Evolutionary conservation across 2,113 vertebrate species (phyloP), one percentile per base, ranked within the genome.

Genomic region (Beaufortia kweichowensis): DNA sequence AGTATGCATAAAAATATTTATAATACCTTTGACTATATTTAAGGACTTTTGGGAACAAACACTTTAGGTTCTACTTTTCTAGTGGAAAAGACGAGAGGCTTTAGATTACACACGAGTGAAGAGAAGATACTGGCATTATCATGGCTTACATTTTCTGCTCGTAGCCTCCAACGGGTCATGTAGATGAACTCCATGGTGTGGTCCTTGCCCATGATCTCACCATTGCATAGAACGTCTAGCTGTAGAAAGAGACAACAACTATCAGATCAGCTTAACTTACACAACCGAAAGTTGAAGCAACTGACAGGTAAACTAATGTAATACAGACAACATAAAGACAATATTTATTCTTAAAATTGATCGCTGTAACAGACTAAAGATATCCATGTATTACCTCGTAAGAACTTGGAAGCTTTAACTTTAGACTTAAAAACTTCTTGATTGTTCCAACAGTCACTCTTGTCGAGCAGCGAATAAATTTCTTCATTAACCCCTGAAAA

Each of bases 151-250:
- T 96, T 98, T 91, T 98, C 95, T 71, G 95, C 95, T 72, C 94
- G 95, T 76, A 99, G 94, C 90, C 97, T 93, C 97, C 97, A 99
- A 81, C 97, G 92, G 7, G 97, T 98, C 96, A 98, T 99, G 85
- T 99, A 99, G 93, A 98, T 98, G 91, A 98, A 98, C 89, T 98
- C 97, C 92, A 98, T 96, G 28, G 97, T 99, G 85, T 99, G 97
- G 88, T 99, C 97, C 88, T 98, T 93, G 77, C 97, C 97, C 97
- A 98, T 99, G 89, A 99, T 98, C 88, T 98, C 97, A 75, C 97
- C 97, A 71, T 99, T 98, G 90, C 97, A 98, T 93, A 98, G 93
- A 79, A 99, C 96, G 67, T 99, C 97, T 92, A 99, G 91, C 97
- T 99, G 92, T 31, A 89, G 90, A 79, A 81, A 57, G 53, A 17